Conservation (phyloP, 2,888 invertebrate species). For the Didymodactylos carnosus region DNA sequence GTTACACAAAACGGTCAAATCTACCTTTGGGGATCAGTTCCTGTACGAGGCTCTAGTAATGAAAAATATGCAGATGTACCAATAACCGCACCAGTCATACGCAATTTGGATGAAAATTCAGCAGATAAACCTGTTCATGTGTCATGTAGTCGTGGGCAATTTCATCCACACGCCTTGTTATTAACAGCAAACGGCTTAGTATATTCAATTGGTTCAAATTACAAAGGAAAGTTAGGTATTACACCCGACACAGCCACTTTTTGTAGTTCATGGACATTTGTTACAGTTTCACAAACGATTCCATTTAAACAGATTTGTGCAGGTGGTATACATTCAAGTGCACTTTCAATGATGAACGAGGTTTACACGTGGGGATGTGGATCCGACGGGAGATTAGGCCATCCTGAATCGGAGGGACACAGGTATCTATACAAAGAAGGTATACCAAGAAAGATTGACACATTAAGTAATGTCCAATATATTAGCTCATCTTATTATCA, state of each 20-base stretch:
- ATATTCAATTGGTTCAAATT: background rate
- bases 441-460: background rate
- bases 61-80: background rate
- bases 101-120: background rate
- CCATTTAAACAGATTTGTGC: background rate
- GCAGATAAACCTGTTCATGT: background rate
- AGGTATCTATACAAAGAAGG: background rate
- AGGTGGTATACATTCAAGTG: slow-evolving; percentile 9
- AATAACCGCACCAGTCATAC: background rate
- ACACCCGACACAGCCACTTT: background rate
- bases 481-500: background rate
- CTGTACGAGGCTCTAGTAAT: background rate
- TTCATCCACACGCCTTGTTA: background rate
- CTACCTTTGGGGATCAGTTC: background rate
- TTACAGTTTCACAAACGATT: background rate
- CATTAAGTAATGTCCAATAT: background rate
- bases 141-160: background rate
- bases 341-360: slow-evolving; percentile 23
- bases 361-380: slow-evolving; percentile 32
- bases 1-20: background rate
- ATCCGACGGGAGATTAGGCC: slow-evolving; percentile 30
- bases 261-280: background rate
- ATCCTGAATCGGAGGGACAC: background rate
- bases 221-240: background rate
- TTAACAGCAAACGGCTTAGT: background rate